Percentiles rank a stretch among this genome's conserved stretches.
Conservation (phyloP, 1,140 invertebrate genomes). For the Latrodectus geometricus region DNA sequence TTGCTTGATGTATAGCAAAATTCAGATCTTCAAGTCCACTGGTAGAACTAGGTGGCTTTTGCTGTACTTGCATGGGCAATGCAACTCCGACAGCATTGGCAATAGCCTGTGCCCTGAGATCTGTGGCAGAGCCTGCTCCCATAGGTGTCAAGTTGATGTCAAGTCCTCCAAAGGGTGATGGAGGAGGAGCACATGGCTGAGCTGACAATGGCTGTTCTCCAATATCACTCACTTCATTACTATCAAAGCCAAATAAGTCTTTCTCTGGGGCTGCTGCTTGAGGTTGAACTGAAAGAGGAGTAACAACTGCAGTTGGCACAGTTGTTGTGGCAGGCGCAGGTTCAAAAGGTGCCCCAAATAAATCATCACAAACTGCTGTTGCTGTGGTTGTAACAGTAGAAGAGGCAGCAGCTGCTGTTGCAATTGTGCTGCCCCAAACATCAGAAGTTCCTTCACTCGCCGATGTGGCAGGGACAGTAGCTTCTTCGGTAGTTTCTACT, state of each 20-base stretch:
- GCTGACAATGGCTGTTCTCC: slow-evolving; percentile 12
- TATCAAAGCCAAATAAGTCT: slow-evolving; percentile 59
- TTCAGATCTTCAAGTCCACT: slow-evolving; percentile 79
- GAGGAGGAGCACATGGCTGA: slow-evolving; percentile 56
- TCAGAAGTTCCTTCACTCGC: slow-evolving; percentile 17
- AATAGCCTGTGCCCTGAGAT: slow-evolving; percentile 57
- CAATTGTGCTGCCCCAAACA: slow-evolving; percentile 21
- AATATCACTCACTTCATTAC: slow-evolving; percentile 30
- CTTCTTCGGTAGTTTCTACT: slow-evolving; percentile 56
- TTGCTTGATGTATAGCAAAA: slow-evolving; percentile 77
- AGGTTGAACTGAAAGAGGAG: slow-evolving; percentile 34
- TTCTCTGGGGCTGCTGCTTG: slow-evolving; percentile 7
- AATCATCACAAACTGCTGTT: slow-evolving; percentile 3
- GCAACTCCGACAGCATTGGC: slow-evolving; percentile 65
- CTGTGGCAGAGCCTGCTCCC: slow-evolving; percentile 11
- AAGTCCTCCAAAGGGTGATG: slow-evolving; percentile 57
- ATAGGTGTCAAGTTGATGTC: slow-evolving; percentile 39
- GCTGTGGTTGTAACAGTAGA: not conserved
- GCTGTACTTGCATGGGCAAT: slow-evolving; percentile 64
- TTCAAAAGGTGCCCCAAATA: slow-evolving; percentile 57
- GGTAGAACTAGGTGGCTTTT: not conserved
- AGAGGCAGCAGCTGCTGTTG: not conserved
- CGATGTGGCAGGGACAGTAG: slow-evolving; percentile 23
- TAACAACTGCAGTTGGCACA: slow-evolving; percentile 47
- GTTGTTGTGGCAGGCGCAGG: slow-evolving; percentile 17